Evolutionary conservation across 2,797 vertebrate genomes (phyloP), one percentile per base, ranked within the genome.

Genomic region (Melopsittacus undulatus): DNA sequence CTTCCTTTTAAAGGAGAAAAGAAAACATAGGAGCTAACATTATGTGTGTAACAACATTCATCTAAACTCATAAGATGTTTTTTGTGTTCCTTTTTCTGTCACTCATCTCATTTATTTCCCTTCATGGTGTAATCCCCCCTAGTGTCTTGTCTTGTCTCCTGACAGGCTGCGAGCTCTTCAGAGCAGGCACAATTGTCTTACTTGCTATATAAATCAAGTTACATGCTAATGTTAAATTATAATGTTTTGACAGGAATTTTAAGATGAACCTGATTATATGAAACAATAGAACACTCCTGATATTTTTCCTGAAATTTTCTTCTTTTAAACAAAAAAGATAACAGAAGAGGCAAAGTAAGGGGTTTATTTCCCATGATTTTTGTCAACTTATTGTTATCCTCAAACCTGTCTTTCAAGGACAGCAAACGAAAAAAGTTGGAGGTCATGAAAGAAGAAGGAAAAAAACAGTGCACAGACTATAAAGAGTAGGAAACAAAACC

Each of bases 221-320:
- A 91, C 73, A 79, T 30, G 76, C 76, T 94, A 83, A 93, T 86
- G 89, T 79, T 93, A 94, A 95, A 97, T 96, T 92, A 88, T 92
- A 91, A 94, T 95, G 95, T 96, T 97, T 96, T 96, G 96, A 95
- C 96, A 95, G 83, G 82, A 92, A 94, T 94, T 91, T 93, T 83
- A 92, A 87, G 89, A 88, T 94, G 94, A 96, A 94, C 91, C 91
- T 90, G 84, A 95, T 96, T 89, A 96, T 75, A 92, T 80, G 94
- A 96, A 96, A 96, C 95, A 96, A 96, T 80, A 83, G 89, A 93
- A 90, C 27, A 30, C 34, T 56, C 38, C 36, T 46, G 38, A 13
- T 17, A 63, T 89, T 92, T 68, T 92, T 7, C 46, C 78, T 90
- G 76, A 91, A 69, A 78, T 90, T 38, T 87, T 90, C 34, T 94